Evolutionary conservation across 2,888 invertebrate species (phyloP).

Genomic region (Chloroclystis v-ata): DNA sequence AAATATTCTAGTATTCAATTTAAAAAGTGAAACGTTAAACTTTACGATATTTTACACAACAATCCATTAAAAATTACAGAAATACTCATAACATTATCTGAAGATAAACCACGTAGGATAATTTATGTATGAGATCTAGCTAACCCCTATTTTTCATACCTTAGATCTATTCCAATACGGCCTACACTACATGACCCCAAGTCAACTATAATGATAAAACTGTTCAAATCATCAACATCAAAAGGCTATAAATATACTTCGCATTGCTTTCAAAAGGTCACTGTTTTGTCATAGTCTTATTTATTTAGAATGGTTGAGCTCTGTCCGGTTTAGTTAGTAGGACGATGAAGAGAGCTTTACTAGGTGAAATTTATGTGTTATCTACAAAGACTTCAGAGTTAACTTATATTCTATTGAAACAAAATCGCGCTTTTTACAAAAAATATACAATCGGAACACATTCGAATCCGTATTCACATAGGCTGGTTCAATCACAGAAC

Average conservation of each 20-base stretch:
- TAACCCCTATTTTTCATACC: conserved; percentile 12
- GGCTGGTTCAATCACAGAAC: conserved; percentile 22
- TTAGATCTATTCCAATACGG: conserved; percentile 4
- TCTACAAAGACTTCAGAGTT: conserved; percentile 6
- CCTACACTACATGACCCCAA: conserved; percentile 4
- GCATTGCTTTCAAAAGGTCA: conserved; percentile 1
- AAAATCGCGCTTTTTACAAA: conserved; percentile 11
- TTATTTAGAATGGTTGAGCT: conserved; percentile 1
- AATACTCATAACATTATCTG: conserved; percentile 21
- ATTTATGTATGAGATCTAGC: conserved; percentile 25
- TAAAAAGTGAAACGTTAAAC: conserved; percentile 43
- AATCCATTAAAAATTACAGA: conserved; percentile 29
- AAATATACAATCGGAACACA: conserved; percentile 12
- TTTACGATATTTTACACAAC: conserved; percentile 63
- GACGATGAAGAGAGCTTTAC: background rate
- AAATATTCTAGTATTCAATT: conserved; percentile 5
- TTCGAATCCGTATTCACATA: conserved; percentile 7
- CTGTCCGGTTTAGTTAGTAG: background rate
- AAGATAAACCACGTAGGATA: conserved; percentile 14
- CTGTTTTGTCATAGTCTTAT: conserved; percentile 2
- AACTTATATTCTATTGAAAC: conserved; percentile 7
- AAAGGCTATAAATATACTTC: conserved; percentile 3
- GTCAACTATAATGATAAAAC: conserved; percentile 6
- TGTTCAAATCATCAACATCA: conserved; percentile 12
- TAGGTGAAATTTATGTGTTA: background rate